Evolutionary conservation across 2,888 invertebrate genomes (phyloP).

Genomic region (Campaea margaritaria): DNA sequence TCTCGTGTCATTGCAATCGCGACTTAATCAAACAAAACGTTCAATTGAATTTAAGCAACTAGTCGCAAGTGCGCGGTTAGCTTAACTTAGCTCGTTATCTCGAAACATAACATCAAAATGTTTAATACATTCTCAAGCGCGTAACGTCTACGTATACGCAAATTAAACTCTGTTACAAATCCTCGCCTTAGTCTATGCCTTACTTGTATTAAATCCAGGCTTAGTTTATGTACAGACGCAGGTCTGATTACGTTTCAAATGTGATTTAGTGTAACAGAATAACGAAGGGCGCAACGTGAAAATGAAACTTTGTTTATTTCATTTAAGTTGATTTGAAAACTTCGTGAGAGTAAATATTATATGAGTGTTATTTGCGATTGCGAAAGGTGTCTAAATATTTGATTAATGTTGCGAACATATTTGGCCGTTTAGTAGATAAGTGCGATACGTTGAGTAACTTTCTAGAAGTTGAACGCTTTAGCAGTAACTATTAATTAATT

Average conservation of each 20-base stretch:
- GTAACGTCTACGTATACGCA: conserved; percentile 12
- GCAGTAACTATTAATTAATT: neutral
- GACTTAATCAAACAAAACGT: conserved; percentile 5
- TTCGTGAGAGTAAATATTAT: conserved; percentile 10
- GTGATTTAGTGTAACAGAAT: conserved; percentile 18
- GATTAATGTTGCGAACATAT: conserved; percentile 10
- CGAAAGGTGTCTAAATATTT: conserved; percentile 17
- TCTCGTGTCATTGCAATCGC: neutral
- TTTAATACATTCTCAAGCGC: conserved; percentile 17
- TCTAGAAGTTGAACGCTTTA: neutral
- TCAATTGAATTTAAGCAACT: conserved; percentile 21
- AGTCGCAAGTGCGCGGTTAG: conserved; percentile 18
- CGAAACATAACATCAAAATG: conserved; percentile 5
- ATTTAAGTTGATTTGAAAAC: conserved; percentile 26
- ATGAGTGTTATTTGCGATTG: conserved; percentile 12
- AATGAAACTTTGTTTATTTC: conserved; percentile 27
- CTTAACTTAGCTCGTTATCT: conserved; percentile 28
- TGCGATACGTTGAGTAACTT: conserved; percentile 9
- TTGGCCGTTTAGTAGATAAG: conserved; percentile 2
- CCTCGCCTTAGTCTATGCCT: neutral
- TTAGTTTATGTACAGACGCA: conserved; percentile 9
- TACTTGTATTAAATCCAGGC: conserved; percentile 26
- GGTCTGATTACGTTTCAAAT: conserved; percentile 22
- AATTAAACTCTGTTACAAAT: conserved; percentile 25
- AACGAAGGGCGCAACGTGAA: conserved; percentile 16